phyloP scores from a whole-genome alignment of 2,888 invertebrate species.

The Meteorus cinctellus region DNA sequence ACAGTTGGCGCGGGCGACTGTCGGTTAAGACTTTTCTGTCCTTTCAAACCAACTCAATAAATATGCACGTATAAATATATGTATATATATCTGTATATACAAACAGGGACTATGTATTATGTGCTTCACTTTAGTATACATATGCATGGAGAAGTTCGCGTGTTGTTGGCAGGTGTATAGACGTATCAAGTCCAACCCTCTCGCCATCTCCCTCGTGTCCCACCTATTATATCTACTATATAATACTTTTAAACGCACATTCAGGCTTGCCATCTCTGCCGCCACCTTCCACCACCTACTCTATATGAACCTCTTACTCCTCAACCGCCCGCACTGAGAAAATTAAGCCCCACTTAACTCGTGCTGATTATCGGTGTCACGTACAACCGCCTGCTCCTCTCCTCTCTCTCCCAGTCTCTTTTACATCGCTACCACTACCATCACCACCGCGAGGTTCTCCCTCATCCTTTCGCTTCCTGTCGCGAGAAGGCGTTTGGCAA shows the following conservation, averaged over 20 bases:
- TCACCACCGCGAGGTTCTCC: not conserved
- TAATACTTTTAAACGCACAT: constrained; percentile 22
- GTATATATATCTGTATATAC: not conserved
- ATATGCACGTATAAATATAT: constrained; percentile 49
- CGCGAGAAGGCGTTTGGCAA: constrained; percentile 33
- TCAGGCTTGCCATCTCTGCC: constrained; percentile 42
- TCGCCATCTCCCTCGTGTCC: constrained; percentile 31
- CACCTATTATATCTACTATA: constrained; percentile 16
- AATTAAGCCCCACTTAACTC: constrained; percentile 71
- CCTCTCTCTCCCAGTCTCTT: constrained; percentile 35
- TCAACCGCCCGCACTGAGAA: constrained; percentile 65
- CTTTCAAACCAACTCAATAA: constrained; percentile 54
- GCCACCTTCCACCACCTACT: constrained; percentile 37
- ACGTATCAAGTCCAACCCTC: constrained; percentile 58
- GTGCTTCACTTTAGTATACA: not conserved
- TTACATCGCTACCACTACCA: not conserved
- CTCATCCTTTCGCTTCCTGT: constrained; percentile 23
- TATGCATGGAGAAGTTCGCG: constrained; percentile 57
- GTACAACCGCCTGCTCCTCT: constrained; percentile 59
- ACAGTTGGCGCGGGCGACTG: constrained; percentile 69
- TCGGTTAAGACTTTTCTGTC: constrained; percentile 63
- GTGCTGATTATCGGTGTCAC: constrained; percentile 71
- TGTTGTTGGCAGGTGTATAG: constrained; percentile 70
- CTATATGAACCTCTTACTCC: constrained; percentile 46
- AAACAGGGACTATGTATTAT: not conserved